A percentile compares a stretch with the other conserved stretches of the same genome.
Conservation (phyloP, 2,797 vertebrate genomes). For the Pseudochirops corinnae region DNA sequence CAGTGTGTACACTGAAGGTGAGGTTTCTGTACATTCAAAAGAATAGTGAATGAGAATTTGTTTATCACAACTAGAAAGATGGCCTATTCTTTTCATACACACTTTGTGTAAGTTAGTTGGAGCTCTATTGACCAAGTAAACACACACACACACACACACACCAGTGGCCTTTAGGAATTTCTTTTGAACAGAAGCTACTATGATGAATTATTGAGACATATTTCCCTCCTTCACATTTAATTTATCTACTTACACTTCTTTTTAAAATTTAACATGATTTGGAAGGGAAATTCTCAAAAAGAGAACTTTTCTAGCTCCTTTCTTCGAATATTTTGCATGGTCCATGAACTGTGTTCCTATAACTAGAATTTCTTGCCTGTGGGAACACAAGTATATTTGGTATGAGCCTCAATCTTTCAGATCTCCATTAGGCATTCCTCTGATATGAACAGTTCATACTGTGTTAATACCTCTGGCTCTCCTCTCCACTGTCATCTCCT, state of each 20-base stretch:
- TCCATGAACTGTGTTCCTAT: background rate
- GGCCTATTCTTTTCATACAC: background rate
- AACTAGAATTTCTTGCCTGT: constrained; percentile 32
- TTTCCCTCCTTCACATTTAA: background rate
- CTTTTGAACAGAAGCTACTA: background rate
- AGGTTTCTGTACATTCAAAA: background rate
- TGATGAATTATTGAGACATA: background rate
- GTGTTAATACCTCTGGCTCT: constrained; percentile 25
- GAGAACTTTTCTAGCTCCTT: background rate
- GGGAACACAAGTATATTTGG: background rate
- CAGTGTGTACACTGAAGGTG: background rate
- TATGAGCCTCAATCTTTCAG: background rate
- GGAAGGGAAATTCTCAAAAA: background rate
- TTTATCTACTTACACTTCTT: background rate
- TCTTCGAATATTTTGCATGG: background rate
- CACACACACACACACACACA: background rate
- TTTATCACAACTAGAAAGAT: background rate
- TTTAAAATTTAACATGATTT: background rate
- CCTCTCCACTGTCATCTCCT: constrained; percentile 6
- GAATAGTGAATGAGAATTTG: background rate
- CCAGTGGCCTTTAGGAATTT: background rate
- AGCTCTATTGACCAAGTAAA: background rate
- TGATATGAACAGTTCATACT: background rate
- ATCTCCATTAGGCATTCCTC: constrained; percentile 8
- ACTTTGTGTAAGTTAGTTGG: background rate